Conservation (phyloP, 2,113 vertebrate genomes). For the Apistogramma diplotaenia region DNA sequence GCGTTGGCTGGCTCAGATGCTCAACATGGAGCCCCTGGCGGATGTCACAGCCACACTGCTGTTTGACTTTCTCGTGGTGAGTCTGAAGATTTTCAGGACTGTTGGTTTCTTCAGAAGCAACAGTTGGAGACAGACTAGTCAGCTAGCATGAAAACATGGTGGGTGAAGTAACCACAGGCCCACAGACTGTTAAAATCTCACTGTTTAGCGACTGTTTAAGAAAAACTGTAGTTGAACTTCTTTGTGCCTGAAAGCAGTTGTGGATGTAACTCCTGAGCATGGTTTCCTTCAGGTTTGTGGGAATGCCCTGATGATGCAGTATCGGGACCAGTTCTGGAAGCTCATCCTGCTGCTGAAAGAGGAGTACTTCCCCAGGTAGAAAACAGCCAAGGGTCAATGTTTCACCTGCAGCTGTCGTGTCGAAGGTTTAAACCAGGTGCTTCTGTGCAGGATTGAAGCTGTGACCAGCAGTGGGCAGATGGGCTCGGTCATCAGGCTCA, state of each 20-base stretch:
- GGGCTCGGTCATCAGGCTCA: constrained; percentile 68
- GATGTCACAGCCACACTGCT: constrained; percentile 92
- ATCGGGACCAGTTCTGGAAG: constrained; percentile 70
- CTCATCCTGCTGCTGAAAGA: constrained; percentile 63
- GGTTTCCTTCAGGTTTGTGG: constrained; percentile 60
- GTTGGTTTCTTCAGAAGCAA: background rate
- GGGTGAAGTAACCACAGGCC: background rate
- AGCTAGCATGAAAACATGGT: background rate
- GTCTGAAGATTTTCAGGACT: background rate
- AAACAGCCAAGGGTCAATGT: accelerated
- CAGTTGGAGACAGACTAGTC: too few species aligned
- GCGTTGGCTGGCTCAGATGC: constrained; percentile 91
- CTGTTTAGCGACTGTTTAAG: background rate
- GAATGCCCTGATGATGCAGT: constrained; percentile 53
- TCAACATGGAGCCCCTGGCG: constrained; percentile 93
- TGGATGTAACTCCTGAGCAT: background rate
- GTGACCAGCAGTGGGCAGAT: constrained; percentile 61
- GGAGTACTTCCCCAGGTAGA: constrained; percentile 64
- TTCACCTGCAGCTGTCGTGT: accelerated
- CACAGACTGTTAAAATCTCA: background rate
- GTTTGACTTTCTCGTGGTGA: constrained; percentile 92
- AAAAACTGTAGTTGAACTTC: background rate
- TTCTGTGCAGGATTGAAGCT: constrained; percentile 50
- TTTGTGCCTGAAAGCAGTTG: background rate
- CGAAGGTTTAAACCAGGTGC: background rate